These are phyloP conservation scores for Meiosimyza platycephala DNA, from an alignment of 2,888 invertebrate species.

Conservation along the genomic window DNA sequence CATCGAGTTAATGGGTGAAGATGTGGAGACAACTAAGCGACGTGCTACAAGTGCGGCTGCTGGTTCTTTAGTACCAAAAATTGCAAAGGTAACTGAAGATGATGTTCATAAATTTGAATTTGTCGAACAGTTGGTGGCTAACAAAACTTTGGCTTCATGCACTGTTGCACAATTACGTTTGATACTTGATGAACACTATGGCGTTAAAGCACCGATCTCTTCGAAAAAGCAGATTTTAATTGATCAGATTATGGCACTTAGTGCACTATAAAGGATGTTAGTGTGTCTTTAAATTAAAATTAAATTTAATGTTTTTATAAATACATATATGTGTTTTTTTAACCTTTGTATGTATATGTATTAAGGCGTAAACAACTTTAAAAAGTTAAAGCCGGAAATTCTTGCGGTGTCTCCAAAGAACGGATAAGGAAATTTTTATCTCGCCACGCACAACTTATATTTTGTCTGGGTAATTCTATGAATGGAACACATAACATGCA, in stretches of 20 bases:
- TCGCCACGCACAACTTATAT: no score
- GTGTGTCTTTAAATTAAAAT: no score
- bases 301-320: no score
- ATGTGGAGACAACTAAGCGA: conserved; percentile 51
- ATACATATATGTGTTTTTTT: no score
- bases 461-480: no score
- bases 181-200: conserved; percentile 53
- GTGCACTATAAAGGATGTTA: not conserved
- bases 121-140: conserved; percentile 49
- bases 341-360: no score
- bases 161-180: conserved; percentile 51
- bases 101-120: conserved; percentile 48
- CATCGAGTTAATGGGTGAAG: conserved; percentile 52
- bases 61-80: conserved; percentile 46
- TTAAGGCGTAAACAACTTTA: no score
- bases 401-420: no score
- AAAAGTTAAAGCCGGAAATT: no score
- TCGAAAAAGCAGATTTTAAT: conserved; percentile 51
- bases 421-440: no score
- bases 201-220: conserved; percentile 41
- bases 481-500: no score
- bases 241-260: conserved; percentile 44
- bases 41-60: conserved; percentile 42
- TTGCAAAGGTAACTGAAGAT: conserved; percentile 49
- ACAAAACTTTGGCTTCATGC: conserved; percentile 47